A percentile compares a stretch with the other conserved stretches of the same genome.
Conservation (phyloP, 2,888 invertebrate species). For the Drosophila glabriapex region DNA sequence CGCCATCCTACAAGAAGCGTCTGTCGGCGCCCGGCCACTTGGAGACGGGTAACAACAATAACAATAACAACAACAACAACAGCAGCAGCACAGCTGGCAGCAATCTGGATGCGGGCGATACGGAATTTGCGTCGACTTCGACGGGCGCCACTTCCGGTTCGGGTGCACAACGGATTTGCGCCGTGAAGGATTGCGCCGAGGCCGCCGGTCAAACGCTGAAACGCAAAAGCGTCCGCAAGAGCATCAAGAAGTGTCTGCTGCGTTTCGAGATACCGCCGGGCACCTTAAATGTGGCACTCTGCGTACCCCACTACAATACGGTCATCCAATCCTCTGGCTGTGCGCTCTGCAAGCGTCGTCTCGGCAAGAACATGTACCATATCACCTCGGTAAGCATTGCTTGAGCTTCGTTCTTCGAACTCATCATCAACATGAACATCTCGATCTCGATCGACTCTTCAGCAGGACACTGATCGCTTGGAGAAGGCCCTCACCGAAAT, state of each 20-base stretch:
- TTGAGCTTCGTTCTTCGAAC: background rate
- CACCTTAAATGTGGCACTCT: slow-evolving; percentile 87
- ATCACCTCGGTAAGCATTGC: slow-evolving; percentile 86
- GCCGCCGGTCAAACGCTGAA: slow-evolving; percentile 89
- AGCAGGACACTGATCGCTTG: slow-evolving; percentile 87
- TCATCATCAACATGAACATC: background rate
- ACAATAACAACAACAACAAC: slow-evolving; percentile 17
- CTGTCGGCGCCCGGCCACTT: slow-evolving; percentile 82
- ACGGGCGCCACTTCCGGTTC: slow-evolving; percentile 21
- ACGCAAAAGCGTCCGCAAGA: slow-evolving; percentile 90
- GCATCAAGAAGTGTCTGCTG: slow-evolving; percentile 88
- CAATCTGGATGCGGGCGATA: slow-evolving; percentile 45
- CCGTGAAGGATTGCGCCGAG: slow-evolving; percentile 88
- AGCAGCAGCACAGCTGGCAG: slow-evolving; percentile 11
- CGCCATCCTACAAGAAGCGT: slow-evolving; percentile 89
- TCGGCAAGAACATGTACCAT: slow-evolving; percentile 91
- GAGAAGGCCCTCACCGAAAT: slow-evolving; percentile 88
- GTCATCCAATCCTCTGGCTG: slow-evolving; percentile 92
- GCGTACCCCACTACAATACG: slow-evolving; percentile 89
- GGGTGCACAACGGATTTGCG: slow-evolving; percentile 85
- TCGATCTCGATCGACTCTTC: slow-evolving; percentile 27
- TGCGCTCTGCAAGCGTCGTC: slow-evolving; percentile 90
- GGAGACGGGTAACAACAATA: slow-evolving; percentile 56
- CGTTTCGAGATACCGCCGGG: slow-evolving; percentile 89
- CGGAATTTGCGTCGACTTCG: slow-evolving; percentile 43